Evolutionary conservation across 2,113 vertebrate genomes (phyloP).

Genomic region (Coreoperca whiteheadi): DNA sequence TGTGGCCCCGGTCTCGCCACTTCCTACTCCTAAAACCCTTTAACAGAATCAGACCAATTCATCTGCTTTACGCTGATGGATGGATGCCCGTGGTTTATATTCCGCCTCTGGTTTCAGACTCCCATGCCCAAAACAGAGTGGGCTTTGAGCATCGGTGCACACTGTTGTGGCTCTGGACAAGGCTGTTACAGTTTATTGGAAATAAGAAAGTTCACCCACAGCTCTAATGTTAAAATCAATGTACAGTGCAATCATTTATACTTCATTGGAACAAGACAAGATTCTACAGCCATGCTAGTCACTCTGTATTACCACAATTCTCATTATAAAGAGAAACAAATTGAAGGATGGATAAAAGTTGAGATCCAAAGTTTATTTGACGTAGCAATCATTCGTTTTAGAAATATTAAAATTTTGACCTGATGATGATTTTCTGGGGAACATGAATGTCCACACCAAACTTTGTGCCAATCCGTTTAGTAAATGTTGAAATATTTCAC

Average conservation of each 20-base stretch:
- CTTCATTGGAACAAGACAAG: neutral
- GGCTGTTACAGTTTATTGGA: constrained; percentile 21
- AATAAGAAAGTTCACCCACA: constrained; percentile 4
- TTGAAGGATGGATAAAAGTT: neutral
- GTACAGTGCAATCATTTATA: constrained; percentile 3
- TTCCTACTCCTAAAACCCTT: constrained; percentile 5
- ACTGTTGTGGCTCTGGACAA: constrained; percentile 43
- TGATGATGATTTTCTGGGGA: neutral
- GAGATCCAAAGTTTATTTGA: neutral
- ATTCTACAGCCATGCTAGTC: neutral
- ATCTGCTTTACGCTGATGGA: constrained; percentile 75
- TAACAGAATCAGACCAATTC: constrained; percentile 69
- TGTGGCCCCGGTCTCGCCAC: constrained; percentile 34
- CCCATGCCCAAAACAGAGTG: constrained; percentile 37
- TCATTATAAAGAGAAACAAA: neutral
- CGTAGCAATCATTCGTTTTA: too few species aligned
- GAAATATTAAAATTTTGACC: neutral
- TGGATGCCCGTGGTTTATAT: constrained; percentile 55
- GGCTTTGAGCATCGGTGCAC: constrained; percentile 38
- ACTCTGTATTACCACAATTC: neutral
- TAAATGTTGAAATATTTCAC: neutral
- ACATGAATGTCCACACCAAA: neutral
- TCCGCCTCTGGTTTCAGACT: constrained; percentile 58
- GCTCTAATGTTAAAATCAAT: neutral
- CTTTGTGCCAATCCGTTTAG: too few species aligned